Evolutionary conservation across 2,113 vertebrate species (phyloP).

Genomic region (Megaceryle torquata): DNA sequence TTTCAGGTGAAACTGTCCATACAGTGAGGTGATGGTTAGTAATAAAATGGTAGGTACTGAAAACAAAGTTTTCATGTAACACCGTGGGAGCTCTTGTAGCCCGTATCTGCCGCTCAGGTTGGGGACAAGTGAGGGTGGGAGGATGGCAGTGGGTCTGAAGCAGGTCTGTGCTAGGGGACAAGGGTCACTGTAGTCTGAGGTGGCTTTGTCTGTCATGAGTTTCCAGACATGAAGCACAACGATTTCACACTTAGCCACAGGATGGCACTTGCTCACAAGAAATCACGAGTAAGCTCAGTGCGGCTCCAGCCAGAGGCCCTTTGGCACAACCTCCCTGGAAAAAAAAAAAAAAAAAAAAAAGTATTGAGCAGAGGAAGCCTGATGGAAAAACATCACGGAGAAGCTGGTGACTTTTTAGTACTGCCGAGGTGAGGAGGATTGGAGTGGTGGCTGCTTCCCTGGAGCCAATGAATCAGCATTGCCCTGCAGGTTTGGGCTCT

Average conservation of each 20-base stretch:
- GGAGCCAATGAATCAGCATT: neutral
- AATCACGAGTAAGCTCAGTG: neutral
- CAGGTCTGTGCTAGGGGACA: accelerated
- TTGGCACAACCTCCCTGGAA: neutral
- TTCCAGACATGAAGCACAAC: neutral
- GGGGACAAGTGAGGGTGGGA: neutral
- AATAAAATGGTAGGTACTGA: neutral
- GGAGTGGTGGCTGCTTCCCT: neutral
- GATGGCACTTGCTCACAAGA: constrained; percentile 61
- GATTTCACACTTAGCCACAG: constrained; percentile 40
- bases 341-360: neutral
- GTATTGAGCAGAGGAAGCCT: neutral
- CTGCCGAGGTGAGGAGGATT: neutral
- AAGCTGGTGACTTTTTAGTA: neutral
- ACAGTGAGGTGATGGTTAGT: accelerated
- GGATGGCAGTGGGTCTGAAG: neutral
- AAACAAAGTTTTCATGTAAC: neutral
- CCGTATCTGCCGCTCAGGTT: neutral
- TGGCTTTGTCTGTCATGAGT: accelerated
- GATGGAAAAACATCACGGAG: neutral
- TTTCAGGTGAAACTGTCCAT: neutral
- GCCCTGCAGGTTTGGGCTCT: neutral
- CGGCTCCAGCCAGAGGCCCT: neutral
- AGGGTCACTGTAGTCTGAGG: accelerated
- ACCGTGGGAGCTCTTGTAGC: neutral